Base-by-base conservation (phyloP, 2,888 invertebrate genomes). In the Trichogramma dendrolimi region DNA sequence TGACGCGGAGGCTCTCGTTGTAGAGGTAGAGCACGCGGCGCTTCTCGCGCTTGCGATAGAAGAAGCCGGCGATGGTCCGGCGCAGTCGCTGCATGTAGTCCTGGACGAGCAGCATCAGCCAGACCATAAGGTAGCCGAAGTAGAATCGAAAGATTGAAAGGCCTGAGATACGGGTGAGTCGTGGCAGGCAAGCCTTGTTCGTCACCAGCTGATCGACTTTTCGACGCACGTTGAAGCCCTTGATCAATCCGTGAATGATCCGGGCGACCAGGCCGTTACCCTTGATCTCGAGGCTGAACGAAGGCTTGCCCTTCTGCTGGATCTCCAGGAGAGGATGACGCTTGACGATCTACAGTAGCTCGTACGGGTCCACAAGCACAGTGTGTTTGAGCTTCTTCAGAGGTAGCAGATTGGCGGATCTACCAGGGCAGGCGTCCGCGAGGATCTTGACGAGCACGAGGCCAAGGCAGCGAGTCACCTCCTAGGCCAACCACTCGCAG, bases 221-320 rank as follows among this genome's bases (percentile, higher is more conserved):
- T 68, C 71, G 73, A 60, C 75, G 77, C 14, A 78, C 70, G 68
- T 80, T 79, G 65, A 81, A 80, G 11, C 86, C 86, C n/a, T 80
- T 80, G 1, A 94, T 80, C 0, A 94, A 81, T 57, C 84, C 86
- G 14, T 89, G 83, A 6, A 94, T 81, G 47, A 93, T 78, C 0
- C 84, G 81, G 0, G 93, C 91, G 70, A 94, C 82, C 69, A 91
- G 80, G 0, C 94, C 93, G 8, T 86, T 84, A 0, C 92, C 92
- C 73, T 86, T 85, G 42, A 90, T 83, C 74, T 86, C 81, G 46
- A 88, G 74, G n/a, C 79, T 76, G 70, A 88, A 73, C 71, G 87
- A 85, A 68, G 86, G 85, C 6, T 83, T 81, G 4, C 84, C 85
- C 5, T 79, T 76, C n/a, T n/a, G n/a, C 2, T 81, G 77, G 61